Evolutionary conservation across 2,113 vertebrate genomes (phyloP), one percentile per base, ranked within the genome.

Genomic region (Vulpes vulpes): DNA sequence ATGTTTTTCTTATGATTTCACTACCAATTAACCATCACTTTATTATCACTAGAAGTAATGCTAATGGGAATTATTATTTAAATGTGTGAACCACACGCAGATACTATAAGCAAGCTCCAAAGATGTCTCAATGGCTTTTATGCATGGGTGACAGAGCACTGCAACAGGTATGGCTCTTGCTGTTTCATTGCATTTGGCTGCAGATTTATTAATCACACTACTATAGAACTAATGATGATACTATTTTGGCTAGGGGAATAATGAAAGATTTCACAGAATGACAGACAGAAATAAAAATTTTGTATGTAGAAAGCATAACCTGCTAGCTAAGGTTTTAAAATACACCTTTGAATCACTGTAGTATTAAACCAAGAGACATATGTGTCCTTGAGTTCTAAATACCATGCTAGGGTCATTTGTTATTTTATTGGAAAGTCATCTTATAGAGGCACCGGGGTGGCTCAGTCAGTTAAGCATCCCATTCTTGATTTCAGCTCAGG

Each of bases 1-100:
- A 96, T 94, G 25, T 83, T 94, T 94, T 97, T 57, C 65, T 89
- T 22, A 84, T 82, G 65, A 80, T 92, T 86, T 89, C 19, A 53
- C 67, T 97, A 69, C 60, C 57, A 94, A 69, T 96, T 95, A 97
- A 74, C n/a, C 7, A 86, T 73, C n/a, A 49, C 10, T 67, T 86
- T 73, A 38, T 30, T 74, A 90, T n/a, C 15, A 55, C 64, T 64
- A 62, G 16, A 64, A 86, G 25, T 76, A 35, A 84, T 55, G 8
- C 43, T 67, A 85, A 96, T 57, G 76, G 25, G 27, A 69, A 92
- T 76, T 81, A 57, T 88, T 91, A 64, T 64, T 91, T 89, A 91
- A 93, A 64, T 78, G n/a, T 43, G 9, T 88, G 25, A 94, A n/a
- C 3, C 55, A 83, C 93, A 90, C 20, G 84, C 76, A 93, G 22